Conservation (phyloP, 2,113 vertebrate genomes). For the Callocephalon fimbriatum region DNA sequence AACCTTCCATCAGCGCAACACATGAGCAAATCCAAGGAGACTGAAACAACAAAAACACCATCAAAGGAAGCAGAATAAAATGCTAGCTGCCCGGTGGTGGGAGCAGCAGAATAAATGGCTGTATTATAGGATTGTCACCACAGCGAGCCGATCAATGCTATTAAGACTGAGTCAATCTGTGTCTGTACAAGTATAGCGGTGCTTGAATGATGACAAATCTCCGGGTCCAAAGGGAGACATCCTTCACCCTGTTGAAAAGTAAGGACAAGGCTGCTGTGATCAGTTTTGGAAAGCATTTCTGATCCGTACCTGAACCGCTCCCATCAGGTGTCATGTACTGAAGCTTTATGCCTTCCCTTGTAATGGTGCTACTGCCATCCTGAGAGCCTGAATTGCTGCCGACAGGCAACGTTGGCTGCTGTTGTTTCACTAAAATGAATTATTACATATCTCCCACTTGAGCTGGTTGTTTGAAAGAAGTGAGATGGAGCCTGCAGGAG, state of each 20-base stretch:
- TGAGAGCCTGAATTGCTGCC: not conserved
- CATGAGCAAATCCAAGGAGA: not conserved
- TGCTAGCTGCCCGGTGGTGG: not conserved
- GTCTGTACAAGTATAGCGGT: not conserved
- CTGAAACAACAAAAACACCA: not conserved
- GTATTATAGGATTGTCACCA: not conserved
- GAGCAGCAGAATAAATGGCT: not conserved
- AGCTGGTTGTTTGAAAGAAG: slow-evolving; percentile 10
- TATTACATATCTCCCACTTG: slow-evolving; percentile 34
- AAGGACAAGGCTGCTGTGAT: not conserved
- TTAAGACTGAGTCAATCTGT: not conserved
- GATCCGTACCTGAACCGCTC: not conserved
- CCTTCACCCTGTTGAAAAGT: slow-evolving; percentile 3
- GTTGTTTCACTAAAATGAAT: slow-evolving; percentile 30
- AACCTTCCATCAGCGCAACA: not conserved
- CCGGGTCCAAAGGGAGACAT: slow-evolving; percentile 9
- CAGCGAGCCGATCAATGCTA: not conserved
- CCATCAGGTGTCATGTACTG: not conserved
- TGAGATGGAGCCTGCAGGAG: not conserved
- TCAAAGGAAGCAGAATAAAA: not conserved
- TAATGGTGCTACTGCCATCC: not conserved
- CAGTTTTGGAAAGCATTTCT: not conserved
- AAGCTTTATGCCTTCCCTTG: not conserved
- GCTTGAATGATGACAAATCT: slow-evolving; percentile 12
- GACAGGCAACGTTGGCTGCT: not conserved